Base-by-base conservation (phyloP, 2,797 vertebrate species). In the Fistularia commersonii region DNA sequence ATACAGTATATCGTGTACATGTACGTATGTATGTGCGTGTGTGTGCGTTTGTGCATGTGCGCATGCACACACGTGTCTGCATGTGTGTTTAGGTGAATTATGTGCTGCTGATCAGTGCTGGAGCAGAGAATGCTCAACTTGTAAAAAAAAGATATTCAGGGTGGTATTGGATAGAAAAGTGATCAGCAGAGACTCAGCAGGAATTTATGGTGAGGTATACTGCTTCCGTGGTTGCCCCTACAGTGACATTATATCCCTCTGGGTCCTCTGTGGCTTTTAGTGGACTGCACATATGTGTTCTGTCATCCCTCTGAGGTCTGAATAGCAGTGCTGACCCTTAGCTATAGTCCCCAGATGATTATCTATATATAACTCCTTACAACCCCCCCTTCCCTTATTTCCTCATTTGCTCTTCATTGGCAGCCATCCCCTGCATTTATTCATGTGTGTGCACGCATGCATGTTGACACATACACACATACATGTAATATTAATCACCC, bases 401-500 rank as follows among this genome's bases (percentile, higher is more conserved):
- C 45, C 48, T 41, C 31, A 36, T 54, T 49, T 32, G 12, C 45
- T 55, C 31, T 52, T 51, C 14, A 51, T 41, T 51, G 23, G 42
- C 32, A 8, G 49, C 15, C 45, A 32, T 54, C 32, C 48, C 52
- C 56, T 8, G 37, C 33, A 46, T 58, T 63, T 62, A 72, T 57
- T 57, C 56, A 50, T 57, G 67, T 68, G 64, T 73, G 54, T 57
- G 48, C 40, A 57, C 59, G 48, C 66, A 67, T 67, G 69, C 59
- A 54, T 67, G 64, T 63, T 53, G 23, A 69, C 71, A 50, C 64
- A 36, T n/a, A n/a, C n/a, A n/a, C 15, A 42, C 41, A 35, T 56
- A 48, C 61, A 66, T 85, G 63, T 60, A 77, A 61, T 75, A 72
- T 77, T 74, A 54, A 78, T 73, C 68, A 44, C 57, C 55, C 11